Conservation (phyloP, 2,888 invertebrate species). For the Corbicula japonica region DNA sequence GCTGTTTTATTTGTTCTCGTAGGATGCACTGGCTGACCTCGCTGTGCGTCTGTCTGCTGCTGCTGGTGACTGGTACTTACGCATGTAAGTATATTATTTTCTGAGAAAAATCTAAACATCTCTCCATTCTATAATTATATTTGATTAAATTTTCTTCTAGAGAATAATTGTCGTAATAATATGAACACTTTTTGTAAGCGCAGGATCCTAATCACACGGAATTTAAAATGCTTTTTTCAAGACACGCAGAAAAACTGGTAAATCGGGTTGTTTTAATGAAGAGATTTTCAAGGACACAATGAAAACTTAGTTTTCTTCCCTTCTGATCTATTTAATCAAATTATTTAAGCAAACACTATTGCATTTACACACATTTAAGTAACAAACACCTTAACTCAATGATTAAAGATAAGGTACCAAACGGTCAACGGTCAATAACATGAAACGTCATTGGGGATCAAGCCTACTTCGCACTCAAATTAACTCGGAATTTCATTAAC, state of each 20-base stretch:
- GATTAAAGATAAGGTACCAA: too few species aligned
- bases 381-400: too few species aligned
- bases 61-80: neutral
- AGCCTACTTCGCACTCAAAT: too few species aligned
- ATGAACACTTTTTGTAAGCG: neutral
- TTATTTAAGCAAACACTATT: too few species aligned
- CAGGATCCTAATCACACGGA: neutral
- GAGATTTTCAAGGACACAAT: too few species aligned
- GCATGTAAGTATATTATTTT: neutral
- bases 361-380: too few species aligned
- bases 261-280: neutral
- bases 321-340: too few species aligned
- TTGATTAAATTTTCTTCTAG: neutral
- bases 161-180: neutral
- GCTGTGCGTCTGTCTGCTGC: conserved; percentile 1
- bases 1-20: neutral
- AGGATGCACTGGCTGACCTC: neutral
- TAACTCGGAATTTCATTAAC: too few species aligned
- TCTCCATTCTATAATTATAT: neutral
- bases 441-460: too few species aligned
- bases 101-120: too few species aligned
- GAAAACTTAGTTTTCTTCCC: too few species aligned
- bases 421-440: too few species aligned
- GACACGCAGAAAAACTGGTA: neutral
- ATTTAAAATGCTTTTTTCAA: neutral